These are phyloP conservation scores for Gadus chalcogrammus DNA, from an alignment of 2,113 vertebrate species.

Conservation along the genomic window DNA sequence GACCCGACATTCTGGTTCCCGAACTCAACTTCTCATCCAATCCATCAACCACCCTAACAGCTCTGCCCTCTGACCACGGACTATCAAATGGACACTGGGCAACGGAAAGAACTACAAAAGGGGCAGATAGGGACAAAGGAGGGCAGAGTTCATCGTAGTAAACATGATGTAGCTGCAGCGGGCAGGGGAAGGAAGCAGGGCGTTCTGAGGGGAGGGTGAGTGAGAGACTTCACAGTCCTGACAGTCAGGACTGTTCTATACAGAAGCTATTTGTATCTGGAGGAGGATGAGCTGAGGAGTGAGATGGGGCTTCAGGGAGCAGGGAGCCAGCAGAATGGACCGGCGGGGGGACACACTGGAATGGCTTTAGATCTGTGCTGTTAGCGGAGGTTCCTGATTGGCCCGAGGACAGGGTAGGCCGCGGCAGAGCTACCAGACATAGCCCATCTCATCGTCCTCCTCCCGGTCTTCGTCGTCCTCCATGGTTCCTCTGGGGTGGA, in stretches of 20 bases:
- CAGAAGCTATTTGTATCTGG: background rate
- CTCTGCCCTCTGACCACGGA: conserved; percentile 18
- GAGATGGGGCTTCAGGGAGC: background rate
- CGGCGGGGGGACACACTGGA: conserved; percentile 23
- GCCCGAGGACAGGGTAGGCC: conserved; percentile 20
- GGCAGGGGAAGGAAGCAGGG: background rate
- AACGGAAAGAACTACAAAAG: background rate
- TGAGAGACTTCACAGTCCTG: conserved; percentile 8
- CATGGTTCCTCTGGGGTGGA: conserved; percentile 75
- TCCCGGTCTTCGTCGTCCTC: conserved; percentile 86
- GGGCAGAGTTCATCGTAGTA: background rate
- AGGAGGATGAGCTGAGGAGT: background rate
- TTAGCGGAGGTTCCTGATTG: conserved; percentile 50
- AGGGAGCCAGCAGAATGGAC: background rate
- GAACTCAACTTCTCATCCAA: conserved; percentile 18
- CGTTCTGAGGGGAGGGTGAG: background rate
- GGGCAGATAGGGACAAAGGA: conserved; percentile 2
- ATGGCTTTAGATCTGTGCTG: conserved; percentile 62
- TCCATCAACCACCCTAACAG: conserved; percentile 5
- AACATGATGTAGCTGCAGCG: background rate
- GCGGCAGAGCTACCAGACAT: conserved; percentile 61
- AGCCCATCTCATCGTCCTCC: conserved; percentile 83
- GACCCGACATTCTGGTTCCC: conserved; percentile 8
- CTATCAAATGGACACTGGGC: conserved; percentile 4
- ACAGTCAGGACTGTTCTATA: background rate